Evolutionary conservation across 2,797 vertebrate genomes (phyloP), one percentile per base, ranked within the genome.

Genomic region (Pseudocheirus occidentalis): DNA sequence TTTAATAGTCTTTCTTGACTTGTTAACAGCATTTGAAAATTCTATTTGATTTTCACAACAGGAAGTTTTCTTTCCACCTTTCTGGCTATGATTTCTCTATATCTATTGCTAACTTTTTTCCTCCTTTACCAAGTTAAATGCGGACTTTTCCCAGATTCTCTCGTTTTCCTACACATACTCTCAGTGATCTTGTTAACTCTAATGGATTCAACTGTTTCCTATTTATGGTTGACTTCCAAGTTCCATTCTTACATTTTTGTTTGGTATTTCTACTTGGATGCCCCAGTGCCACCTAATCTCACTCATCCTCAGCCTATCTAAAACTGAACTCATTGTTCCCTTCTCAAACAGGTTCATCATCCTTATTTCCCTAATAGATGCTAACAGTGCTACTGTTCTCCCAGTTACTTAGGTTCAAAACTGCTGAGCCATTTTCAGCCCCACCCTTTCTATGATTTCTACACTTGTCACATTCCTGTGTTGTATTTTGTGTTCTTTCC

Each of bases 391-490:
- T 6, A 1, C 12, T 56, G 66, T 58, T 93, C 62, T 94, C 50
- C 94, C 27, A 62, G 52, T 94, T 95, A 96, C 90, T 31, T 91
- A 73, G 91, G 16, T 93, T 96, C 95, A 54, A 91, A 95, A 29
- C 14, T 46, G 73, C 50, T 34, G 81, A 93, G 46, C 59, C 90
- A 94, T 92, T 62, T 62, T 27, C 91, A 66, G 91, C 13, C 93
- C 46, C 90, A 46, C 55, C 34, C 94, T 92, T 31, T 87, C 24
- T 87, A 3, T 46, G 40, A 87, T 87, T 87, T 87, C 73, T 10
- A 4, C 24, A 90, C 93, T 91, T 96, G 52, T 53, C 92, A 1
- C 50, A 16, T 97, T 96, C 52, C 55, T 91, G 58, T 73, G 1
- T 96, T 31, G 95, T 34, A 34, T 81, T 87, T 87, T 40, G 46